phyloP scores from a whole-genome alignment of 2,797 vertebrate species.

The Parotocinclus haroldoi region DNA sequence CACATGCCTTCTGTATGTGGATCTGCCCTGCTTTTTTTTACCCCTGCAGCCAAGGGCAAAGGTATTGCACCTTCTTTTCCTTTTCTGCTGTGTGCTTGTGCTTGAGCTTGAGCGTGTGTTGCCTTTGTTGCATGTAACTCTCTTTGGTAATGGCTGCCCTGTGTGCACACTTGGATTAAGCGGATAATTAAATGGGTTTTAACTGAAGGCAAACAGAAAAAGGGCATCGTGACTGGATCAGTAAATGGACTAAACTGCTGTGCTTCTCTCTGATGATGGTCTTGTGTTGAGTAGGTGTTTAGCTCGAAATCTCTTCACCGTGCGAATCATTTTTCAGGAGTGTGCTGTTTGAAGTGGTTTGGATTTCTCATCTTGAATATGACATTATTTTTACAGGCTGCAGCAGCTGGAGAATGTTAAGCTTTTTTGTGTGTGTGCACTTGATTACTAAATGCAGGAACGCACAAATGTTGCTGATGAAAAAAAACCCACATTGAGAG shows the following conservation, averaged over 20 bases:
- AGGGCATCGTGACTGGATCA: conserved; percentile 26
- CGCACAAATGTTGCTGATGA: too few species aligned
- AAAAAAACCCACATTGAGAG: too few species aligned
- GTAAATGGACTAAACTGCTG: conserved; percentile 30
- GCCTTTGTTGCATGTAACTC: conserved; percentile 42
- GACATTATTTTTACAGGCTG: neutral
- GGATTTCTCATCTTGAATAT: conserved; percentile 16
- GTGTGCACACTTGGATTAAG: conserved; percentile 57
- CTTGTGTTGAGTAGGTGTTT: conserved; percentile 15
- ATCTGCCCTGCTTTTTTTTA: conserved; percentile 17
- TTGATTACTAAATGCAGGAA: too few species aligned
- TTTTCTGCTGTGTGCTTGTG: conserved; percentile 42
- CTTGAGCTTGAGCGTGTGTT: conserved; percentile 46
- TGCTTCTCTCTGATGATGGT: conserved; percentile 31
- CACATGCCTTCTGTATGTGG: conserved; percentile 30
- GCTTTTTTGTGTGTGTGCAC: too few species aligned
- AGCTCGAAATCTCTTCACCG: conserved; percentile 7
- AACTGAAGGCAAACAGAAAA: conserved; percentile 51
- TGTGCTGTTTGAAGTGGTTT: conserved; percentile 13
- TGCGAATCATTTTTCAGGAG: too few species aligned
- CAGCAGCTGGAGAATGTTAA: too few species aligned
- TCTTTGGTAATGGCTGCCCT: conserved; percentile 54
- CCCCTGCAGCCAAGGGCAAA: conserved; percentile 93
- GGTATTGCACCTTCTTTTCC: conserved; percentile 81
- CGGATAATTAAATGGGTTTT: conserved; percentile 60